Evolutionary conservation across 2,113 vertebrate genomes (phyloP), one percentile per base, ranked within the genome.

Genomic region (Acanthisitta chloris): DNA sequence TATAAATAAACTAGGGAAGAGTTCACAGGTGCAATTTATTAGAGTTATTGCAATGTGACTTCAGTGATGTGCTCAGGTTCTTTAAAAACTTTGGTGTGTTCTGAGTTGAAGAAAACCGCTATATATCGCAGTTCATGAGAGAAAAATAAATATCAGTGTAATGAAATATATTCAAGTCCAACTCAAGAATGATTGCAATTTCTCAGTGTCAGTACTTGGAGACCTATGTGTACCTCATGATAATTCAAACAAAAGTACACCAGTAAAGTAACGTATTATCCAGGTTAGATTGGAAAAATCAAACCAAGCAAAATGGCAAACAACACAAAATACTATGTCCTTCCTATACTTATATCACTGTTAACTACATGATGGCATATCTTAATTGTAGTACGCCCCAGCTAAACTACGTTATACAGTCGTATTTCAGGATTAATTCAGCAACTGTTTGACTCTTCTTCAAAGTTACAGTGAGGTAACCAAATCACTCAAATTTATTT

Each of bases 11-110:
- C 91, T 94, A 88, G 79, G 94, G 95, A 97, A 93, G 90, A 97
- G 96, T 96, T 96, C 95, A 96, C 95, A 98, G 97, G 97, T 98
- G 95, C 97, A 98, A 96, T 98, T 98, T 98, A 97, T 98, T 98
- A 98, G 96, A 98, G 96, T 97, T 98, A 98, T 97, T 98, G 97
- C 97, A 91, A 95, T 97, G 96, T 97, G 96, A 94, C 96, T 98
- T 94, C 81, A 67, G 91, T 97, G 97, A 97, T 96, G 92, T 96
- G 82, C 81, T 85, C 49, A 10, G 57, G 96, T 98, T 97, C 92
- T 97, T 96, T 96, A 97, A 97, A 95, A 98, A 98, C 94, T 98
- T 98, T 84, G 86, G 57, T 96, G 72, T 95, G 77, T 83, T 97
- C 78, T 93, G 92, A 92, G 94, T 91, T 90, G 96, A 91, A 90